Conservation (phyloP, 2,113 vertebrate species). For the Spermophilus dauricus region DNA sequence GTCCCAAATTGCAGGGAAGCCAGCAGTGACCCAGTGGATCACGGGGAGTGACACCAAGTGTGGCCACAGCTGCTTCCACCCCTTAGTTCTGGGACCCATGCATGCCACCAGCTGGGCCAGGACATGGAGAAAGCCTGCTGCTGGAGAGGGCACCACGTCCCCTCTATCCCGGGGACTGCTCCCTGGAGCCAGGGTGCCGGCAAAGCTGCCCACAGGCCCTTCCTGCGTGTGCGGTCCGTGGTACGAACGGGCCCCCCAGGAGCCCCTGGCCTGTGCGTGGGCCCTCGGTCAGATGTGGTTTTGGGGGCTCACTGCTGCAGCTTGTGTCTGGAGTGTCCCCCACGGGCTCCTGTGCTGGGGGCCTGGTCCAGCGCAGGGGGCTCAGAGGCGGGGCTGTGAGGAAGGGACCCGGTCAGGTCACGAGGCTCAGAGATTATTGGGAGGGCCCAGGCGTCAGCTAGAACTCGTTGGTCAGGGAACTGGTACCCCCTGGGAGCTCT, state of each 20-base stretch:
- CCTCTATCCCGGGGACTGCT: not conserved
- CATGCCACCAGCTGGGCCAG: not conserved
- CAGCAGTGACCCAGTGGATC: not conserved
- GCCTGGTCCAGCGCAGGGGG: not conserved
- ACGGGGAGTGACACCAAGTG: too few species aligned
- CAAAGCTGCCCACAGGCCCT: not conserved
- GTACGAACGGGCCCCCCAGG: too few species aligned
- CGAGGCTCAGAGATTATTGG: too few species aligned
- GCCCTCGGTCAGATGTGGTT: not conserved
- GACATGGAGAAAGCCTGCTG: too few species aligned
- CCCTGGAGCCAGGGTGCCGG: too few species aligned
- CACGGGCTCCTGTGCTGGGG: not conserved
- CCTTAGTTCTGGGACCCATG: not conserved
- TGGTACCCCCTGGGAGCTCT: too few species aligned
- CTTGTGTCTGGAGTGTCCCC: not conserved
- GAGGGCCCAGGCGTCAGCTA: too few species aligned
- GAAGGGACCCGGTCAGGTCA: too few species aligned
- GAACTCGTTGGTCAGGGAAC: too few species aligned
- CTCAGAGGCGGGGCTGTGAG: not conserved
- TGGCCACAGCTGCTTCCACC: not conserved
- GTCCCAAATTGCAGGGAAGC: not conserved
- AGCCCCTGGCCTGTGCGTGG: not conserved
- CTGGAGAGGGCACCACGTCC: too few species aligned
- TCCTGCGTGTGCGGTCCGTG: fast-evolving
- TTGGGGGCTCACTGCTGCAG: too few species aligned